Evolutionary conservation across 2,113 vertebrate species (phyloP).

Genomic region (Lepisosteus oculatus): DNA sequence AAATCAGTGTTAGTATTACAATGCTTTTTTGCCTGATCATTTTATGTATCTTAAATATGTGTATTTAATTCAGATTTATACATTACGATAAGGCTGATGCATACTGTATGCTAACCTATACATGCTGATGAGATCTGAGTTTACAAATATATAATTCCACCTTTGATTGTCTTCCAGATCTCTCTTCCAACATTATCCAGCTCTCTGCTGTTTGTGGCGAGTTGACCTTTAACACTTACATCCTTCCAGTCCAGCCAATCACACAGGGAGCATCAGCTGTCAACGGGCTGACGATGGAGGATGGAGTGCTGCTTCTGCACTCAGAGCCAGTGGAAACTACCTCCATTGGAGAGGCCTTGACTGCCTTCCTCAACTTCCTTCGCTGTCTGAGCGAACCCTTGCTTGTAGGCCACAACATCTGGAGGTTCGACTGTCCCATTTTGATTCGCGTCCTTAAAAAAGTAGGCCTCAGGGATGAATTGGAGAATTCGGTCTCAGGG

Average conservation of each 20-base stretch:
- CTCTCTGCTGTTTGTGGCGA: constrained; percentile 58
- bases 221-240: constrained; percentile 56
- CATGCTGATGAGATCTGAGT: too few species aligned
- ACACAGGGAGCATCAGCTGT: constrained; percentile 45
- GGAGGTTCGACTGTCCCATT: constrained; percentile 53
- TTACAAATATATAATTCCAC: too few species aligned
- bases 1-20: too few species aligned
- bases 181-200: constrained; percentile 60
- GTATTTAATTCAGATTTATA: too few species aligned
- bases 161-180: constrained; percentile 27
- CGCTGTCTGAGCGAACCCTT: constrained; percentile 45
- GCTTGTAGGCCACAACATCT: constrained; percentile 60
- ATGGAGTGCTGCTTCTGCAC: constrained; percentile 47
- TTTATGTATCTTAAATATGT: too few species aligned
- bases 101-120: too few species aligned
- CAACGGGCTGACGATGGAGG: constrained; percentile 53
- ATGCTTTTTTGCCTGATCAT: too few species aligned
- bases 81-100: too few species aligned
- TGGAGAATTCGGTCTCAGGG: constrained; percentile 43
- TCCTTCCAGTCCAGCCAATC: constrained; percentile 49
- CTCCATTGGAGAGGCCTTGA: constrained; percentile 50
- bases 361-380: constrained; percentile 61
- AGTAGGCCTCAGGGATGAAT: constrained; percentile 39
- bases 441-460: constrained; percentile 46
- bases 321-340: constrained; percentile 46